Conservation (phyloP, 2,888 invertebrate species). For the Volucella inflata region DNA sequence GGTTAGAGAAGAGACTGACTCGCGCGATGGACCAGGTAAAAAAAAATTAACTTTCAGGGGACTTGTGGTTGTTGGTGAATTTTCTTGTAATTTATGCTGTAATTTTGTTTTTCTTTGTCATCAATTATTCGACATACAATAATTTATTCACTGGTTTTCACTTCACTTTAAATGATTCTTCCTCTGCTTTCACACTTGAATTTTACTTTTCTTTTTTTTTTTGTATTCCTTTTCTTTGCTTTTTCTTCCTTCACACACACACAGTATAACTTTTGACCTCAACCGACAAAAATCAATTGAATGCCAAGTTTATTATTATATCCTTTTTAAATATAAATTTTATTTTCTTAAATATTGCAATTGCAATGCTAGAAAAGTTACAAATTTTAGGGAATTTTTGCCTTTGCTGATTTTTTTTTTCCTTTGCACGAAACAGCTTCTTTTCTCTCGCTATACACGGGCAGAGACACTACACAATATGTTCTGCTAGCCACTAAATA, state of each 20-base stretch:
- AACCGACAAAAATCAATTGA: constrained; percentile 66
- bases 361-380: background rate
- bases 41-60: background rate
- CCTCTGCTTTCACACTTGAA: constrained; percentile 6
- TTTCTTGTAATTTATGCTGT: constrained; percentile 46
- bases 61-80: background rate
- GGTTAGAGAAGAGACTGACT: constrained; percentile 10
- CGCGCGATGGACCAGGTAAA: constrained; percentile 53
- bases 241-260: constrained; percentile 23
- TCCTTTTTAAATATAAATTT: background rate
- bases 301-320: constrained; percentile 55
- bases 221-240: background rate
- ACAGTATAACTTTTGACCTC: constrained; percentile 57
- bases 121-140: constrained; percentile 14
- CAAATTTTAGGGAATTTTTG: constrained; percentile 12
- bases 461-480: constrained; percentile 29
- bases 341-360: background rate
- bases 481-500: constrained; percentile 68
- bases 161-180: background rate
- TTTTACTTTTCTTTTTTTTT: constrained; percentile 11
- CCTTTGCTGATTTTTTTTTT: background rate
- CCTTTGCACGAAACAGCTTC: background rate
- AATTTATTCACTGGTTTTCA: constrained; percentile 50
- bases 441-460: constrained; percentile 48
- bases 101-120: constrained; percentile 41